These are phyloP conservation scores for Yasuhikotakia modesta DNA, from an alignment of 2,797 vertebrate genomes.

Conservation along the genomic window DNA sequence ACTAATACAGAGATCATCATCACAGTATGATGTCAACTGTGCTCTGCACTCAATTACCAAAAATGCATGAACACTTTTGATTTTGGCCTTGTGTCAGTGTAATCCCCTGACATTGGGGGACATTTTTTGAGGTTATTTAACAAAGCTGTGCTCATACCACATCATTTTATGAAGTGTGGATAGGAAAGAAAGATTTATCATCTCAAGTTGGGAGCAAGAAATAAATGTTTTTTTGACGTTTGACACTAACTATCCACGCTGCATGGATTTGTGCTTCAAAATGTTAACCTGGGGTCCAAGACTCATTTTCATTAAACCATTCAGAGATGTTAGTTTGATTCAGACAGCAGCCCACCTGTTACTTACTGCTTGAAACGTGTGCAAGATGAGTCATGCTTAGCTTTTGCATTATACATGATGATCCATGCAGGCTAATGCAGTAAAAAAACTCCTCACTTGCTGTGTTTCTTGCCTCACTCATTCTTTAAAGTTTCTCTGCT, in stretches of 20 bases:
- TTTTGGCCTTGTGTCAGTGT: neutral
- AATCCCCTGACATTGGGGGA: neutral
- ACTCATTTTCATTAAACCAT: slow-evolving; percentile 2
- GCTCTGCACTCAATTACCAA: slow-evolving; percentile 20
- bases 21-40: slow-evolving; percentile 10
- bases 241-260: slow-evolving; percentile 29
- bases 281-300: slow-evolving; percentile 26
- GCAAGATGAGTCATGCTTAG: slow-evolving; percentile 22
- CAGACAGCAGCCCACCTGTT: neutral
- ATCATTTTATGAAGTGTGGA: slow-evolving; percentile 36
- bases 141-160: slow-evolving; percentile 22
- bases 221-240: slow-evolving; percentile 12
- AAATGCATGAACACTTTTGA: slow-evolving; percentile 22
- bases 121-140: slow-evolving; percentile 3
- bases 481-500: slow-evolving; percentile 37
- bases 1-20: slow-evolving; percentile 27
- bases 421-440: slow-evolving; percentile 30
- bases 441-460: slow-evolving; percentile 9
- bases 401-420: slow-evolving; percentile 28
- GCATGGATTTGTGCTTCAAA: slow-evolving; percentile 19
- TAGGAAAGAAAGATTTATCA: slow-evolving; percentile 3
- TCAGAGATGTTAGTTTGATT: slow-evolving; percentile 4
- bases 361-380: slow-evolving; percentile 16
- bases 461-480: slow-evolving; percentile 23
- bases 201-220: too few species aligned